phyloP scores from a whole-genome alignment of 2,888 invertebrate species.

The Drosophila testacea region DNA sequence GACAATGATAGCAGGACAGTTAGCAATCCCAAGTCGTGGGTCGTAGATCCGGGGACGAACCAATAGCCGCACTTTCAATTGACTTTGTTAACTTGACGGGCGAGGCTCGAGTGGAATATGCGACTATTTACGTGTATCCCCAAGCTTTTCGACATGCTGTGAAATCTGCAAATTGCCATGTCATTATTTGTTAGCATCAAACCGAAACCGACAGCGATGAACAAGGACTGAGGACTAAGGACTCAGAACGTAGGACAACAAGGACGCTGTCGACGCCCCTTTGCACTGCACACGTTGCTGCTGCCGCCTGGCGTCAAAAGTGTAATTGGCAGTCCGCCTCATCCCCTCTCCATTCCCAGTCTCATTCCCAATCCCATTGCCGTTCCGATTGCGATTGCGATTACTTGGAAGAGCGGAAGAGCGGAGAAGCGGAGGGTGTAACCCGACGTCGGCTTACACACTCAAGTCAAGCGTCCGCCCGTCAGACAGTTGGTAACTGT shows the following conservation, averaged over 20 bases:
- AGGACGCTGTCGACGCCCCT: conserved; percentile 51
- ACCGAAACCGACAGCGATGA: conserved; percentile 47
- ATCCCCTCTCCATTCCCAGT: conserved; percentile 4
- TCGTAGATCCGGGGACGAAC: conserved; percentile 28
- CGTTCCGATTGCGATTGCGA: conserved; percentile 26
- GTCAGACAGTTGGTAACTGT: conserved; percentile 76
- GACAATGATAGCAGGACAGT: conserved; percentile 71
- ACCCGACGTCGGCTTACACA: conserved; percentile 69
- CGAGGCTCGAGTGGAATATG: conserved; percentile 47
- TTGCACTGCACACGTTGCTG: conserved; percentile 27
- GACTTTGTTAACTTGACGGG: conserved; percentile 76
- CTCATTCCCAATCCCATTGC: conserved; percentile 6
- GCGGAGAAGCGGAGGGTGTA: conserved; percentile 44
- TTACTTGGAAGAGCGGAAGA: conserved; percentile 1
- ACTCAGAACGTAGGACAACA: conserved; percentile 17
- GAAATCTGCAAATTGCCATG: conserved; percentile 84
- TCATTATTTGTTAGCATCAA: conserved; percentile 84
- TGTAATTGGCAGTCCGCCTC: conserved; percentile 81
- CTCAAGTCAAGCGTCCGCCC: conserved; percentile 73
- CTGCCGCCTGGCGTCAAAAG: conserved; percentile 73
- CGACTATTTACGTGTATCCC: conserved; percentile 49
- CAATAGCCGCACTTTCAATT: conserved; percentile 71
- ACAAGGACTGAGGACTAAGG: conserved; percentile 12
- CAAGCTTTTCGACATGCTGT: conserved; percentile 69
- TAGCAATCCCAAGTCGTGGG: conserved; percentile 28